Conservation (phyloP, 2,797 vertebrate genomes). For the Semotilus atromaculatus region DNA sequence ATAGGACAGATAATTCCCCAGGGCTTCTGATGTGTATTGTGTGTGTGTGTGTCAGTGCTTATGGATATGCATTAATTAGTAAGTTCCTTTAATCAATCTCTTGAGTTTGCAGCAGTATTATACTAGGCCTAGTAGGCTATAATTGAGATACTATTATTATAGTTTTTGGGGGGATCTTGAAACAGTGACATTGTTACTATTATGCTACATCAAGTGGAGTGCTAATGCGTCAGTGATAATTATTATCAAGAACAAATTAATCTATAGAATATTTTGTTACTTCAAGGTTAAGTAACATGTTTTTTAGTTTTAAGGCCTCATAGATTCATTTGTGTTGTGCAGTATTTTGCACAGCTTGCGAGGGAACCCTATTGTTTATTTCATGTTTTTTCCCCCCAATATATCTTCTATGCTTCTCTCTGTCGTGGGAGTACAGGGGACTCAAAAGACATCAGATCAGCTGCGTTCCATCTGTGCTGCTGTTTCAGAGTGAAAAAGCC, state of each 20-base stretch:
- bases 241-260: neutral
- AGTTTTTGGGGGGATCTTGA: neutral
- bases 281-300: neutral
- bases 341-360: neutral
- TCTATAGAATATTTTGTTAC: neutral
- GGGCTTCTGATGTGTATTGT: constrained; percentile 62
- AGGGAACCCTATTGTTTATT: neutral
- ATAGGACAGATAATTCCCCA: constrained; percentile 75
- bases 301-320: neutral
- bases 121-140: no score
- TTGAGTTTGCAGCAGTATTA: neutral
- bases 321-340: neutral
- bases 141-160: neutral
- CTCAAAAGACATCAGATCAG: constrained; percentile 34
- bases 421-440: constrained; percentile 18
- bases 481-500: constrained; percentile 6
- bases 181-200: neutral
- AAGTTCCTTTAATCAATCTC: constrained; percentile 19
- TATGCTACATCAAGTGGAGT: neutral
- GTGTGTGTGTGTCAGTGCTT: neutral
- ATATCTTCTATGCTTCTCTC: constrained; percentile 6
- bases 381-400: neutral
- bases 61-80: constrained; percentile 4
- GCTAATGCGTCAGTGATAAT: neutral
- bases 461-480: constrained; percentile 15